Percentiles rank a stretch among this genome's conserved stretches.
phyloP scores from a whole-genome alignment of 53 echinoderm and acorn worm species.

The Hippasteria phrygiana region DNA sequence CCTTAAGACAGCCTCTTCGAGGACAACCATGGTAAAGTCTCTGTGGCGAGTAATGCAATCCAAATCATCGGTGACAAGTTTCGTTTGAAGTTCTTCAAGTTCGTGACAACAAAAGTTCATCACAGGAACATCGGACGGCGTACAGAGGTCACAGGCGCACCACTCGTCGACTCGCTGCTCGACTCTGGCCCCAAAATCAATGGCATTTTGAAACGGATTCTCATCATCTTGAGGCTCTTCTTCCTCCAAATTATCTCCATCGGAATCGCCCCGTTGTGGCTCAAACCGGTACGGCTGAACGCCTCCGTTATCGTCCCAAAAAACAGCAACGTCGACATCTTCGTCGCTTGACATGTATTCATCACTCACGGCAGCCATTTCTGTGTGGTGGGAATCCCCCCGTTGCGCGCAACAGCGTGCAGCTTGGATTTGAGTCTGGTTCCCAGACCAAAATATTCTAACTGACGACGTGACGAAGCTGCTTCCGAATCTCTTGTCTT shows the following conservation, averaged over 20 bases:
- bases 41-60: conserved; percentile 5
- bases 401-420: no score
- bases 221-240: neutral
- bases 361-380: neutral
- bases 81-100: conserved; percentile 9
- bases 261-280: neutral
- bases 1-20: conserved; percentile 6
- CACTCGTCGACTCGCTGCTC: conserved; percentile 11
- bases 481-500: no score
- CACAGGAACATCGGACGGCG: conserved; percentile 1
- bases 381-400: neutral
- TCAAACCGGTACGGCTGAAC: conserved; percentile 3
- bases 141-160: neutral
- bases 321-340: conserved; percentile 9
- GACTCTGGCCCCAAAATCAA: conserved; percentile 5
- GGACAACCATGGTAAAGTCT: conserved; percentile 1
- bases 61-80: conserved; percentile 2
- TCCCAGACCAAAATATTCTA: no score
- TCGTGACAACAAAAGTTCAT: conserved; percentile 22
- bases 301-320: conserved; percentile 9
- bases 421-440: no score
- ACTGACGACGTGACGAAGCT: no score
- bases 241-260: neutral
- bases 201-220: neutral
- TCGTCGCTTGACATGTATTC: conserved; percentile 22